These are phyloP conservation scores for Didymodactylos carnosus DNA, from an alignment of 2,888 invertebrate species.

Conservation along the genomic window DNA sequence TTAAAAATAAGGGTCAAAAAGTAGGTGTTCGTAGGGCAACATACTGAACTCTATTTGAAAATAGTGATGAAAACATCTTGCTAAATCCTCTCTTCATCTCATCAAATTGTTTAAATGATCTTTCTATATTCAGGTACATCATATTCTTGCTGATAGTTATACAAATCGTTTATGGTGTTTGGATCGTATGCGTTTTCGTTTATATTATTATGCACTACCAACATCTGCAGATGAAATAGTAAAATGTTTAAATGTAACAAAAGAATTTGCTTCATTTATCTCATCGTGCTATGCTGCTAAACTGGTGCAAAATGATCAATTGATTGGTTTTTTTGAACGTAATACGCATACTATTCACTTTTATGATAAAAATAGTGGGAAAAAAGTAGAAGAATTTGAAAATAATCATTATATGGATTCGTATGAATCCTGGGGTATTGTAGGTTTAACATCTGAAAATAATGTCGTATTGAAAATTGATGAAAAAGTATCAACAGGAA, in stretches of 20 bases:
- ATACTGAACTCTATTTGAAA: too few relatives aligned
- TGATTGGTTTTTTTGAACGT: neutral
- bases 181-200: neutral
- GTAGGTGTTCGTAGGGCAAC: too few relatives aligned
- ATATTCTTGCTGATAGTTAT: neutral
- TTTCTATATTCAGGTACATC: neutral
- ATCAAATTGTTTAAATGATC: too few relatives aligned
- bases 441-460: neutral
- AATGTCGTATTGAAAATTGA: neutral
- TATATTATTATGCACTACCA: neutral
- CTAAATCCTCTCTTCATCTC: too few relatives aligned
- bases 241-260: neutral
- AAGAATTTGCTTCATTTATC: neutral
- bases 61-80: too few relatives aligned
- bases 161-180: neutral
- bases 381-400: neutral
- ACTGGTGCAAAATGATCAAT: neutral
- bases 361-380: neutral
- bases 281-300: neutral
- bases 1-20: too few relatives aligned
- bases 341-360: neutral
- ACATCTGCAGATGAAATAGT: neutral
- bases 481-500: neutral
- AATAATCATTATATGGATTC: neutral
- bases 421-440: neutral